Base-by-base conservation (phyloP, 2,113 vertebrate genomes). In the Perca fluviatilis region DNA sequence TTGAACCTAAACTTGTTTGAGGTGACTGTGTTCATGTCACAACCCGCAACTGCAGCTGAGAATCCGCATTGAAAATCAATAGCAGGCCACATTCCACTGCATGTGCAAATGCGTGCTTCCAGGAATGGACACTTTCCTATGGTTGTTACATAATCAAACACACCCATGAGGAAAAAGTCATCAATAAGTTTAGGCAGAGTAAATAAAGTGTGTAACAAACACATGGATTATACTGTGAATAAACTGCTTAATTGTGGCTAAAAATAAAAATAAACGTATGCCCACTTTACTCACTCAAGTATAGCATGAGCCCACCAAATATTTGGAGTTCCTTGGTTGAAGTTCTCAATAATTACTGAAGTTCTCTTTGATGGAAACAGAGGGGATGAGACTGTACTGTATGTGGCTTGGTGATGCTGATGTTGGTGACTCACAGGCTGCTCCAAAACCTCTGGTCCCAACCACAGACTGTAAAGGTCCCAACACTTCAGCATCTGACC, bases 61-160 rank as follows among this genome's bases (percentile, higher is more conserved):
- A 73, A 76, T 87, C 36, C 6, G 4, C 53, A 92, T 86, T 77
- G 90, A 90, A 78, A 88, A 94, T 94, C 92, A 84, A 91, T 93
- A 60, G 8, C 60, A 14, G 47, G 74, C 67, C 80, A 80, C 84
- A 80, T 77, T 83, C 30, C 83, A 58, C 14, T 74, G 84, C 89
- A 86, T 74, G 79, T 87, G 81, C 72, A 47, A 23, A 43, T 8
- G n/a, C 27, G 5, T 54, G 78, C 54, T 76, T 66, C 40, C 82
- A 51, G 51, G 60, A 69, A 40, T 47, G 23, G 36, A 68, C 40
- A 67, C 50, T 66, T 23, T 62, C 47, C 78, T 57, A 1, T 63
- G n/a, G 13, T 10, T 68, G 84, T 89, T 86, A 79, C 68, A 86
- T 88, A 79, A 91, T 49, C 62, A n/a, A 10, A 77, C 40, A 61